Conservation (phyloP, 2,113 vertebrate species). For the Microcebus tavaratra region DNA sequence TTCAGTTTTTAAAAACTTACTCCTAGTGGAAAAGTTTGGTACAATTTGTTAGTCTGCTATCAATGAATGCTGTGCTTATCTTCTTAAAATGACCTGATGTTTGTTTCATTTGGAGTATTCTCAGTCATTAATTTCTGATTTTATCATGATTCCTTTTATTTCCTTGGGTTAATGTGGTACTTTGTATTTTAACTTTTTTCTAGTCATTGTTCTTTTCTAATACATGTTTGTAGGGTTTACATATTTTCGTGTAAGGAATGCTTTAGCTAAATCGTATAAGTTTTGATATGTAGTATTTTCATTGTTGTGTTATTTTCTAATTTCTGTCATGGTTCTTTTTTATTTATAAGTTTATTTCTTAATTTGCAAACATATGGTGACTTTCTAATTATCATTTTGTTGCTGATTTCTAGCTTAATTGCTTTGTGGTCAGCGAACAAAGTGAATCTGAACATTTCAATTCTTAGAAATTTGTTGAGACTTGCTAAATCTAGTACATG, state of each 20-base stretch:
- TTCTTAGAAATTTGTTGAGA: background rate
- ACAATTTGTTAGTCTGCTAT: background rate
- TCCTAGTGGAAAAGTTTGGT: background rate
- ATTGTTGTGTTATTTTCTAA: conserved; percentile 1
- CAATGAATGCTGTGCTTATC: background rate
- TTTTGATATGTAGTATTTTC: conserved; percentile 26
- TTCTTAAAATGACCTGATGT: background rate
- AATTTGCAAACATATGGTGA: background rate
- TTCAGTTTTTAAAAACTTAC: background rate
- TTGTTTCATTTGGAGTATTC: background rate
- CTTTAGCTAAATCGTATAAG: background rate
- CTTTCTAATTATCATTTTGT: conserved; percentile 4
- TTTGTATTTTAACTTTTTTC: conserved; percentile 3
- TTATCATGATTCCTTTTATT: background rate
- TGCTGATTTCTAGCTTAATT: conserved; percentile 43
- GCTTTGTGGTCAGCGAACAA: background rate
- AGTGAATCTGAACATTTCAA: conserved; percentile 18
- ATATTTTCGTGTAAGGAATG: background rate
- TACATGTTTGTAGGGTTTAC: background rate
- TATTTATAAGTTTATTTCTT: background rate
- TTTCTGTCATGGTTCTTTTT: background rate
- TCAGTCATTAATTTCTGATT: background rate
- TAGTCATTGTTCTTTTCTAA: background rate
- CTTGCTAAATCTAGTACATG: background rate
- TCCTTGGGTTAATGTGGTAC: background rate